Evolutionary conservation across 1,140 invertebrate genomes (phyloP).

Genomic region (Drosophila parvula): DNA sequence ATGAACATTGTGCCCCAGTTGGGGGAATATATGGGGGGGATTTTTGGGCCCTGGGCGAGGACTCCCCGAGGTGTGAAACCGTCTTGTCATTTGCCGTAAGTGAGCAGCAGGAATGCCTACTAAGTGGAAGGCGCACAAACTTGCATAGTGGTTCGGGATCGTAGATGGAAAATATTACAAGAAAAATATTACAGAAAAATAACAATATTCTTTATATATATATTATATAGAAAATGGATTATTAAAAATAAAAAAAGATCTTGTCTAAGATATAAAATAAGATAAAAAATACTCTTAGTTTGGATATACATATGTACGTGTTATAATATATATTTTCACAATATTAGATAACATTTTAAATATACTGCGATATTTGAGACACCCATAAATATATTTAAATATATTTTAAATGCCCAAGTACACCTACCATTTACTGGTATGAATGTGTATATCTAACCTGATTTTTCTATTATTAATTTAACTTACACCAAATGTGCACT

Average conservation of each 20-base stretch:
- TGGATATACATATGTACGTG: too few relatives aligned
- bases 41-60: slow-evolving; percentile 43
- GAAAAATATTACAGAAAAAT: too few relatives aligned
- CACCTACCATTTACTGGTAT: background rate
- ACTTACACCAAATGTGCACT: background rate
- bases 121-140: slow-evolving; percentile 33
- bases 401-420: background rate
- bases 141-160: slow-evolving; percentile 13
- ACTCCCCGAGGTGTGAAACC: slow-evolving; percentile 83
- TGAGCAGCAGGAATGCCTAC: slow-evolving; percentile 69
- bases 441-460: background rate
- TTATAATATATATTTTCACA: too few relatives aligned
- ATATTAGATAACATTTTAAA: background rate
- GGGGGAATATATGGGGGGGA: slow-evolving; percentile 1
- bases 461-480: background rate
- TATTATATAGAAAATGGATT: background rate
- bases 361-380: background rate
- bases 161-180: too few relatives aligned
- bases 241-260: too few relatives aligned
- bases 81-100: slow-evolving; percentile 71
- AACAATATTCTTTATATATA: too few relatives aligned
- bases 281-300: too few relatives aligned
- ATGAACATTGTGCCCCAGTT: slow-evolving; percentile 8
- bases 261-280: too few relatives aligned
- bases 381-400: too few relatives aligned